Percentiles rank a stretch among this genome's conserved stretches.
These are phyloP conservation scores for Doryteuthis pealeii DNA, from an alignment of 1,140 invertebrate species.

Conservation along the genomic window DNA sequence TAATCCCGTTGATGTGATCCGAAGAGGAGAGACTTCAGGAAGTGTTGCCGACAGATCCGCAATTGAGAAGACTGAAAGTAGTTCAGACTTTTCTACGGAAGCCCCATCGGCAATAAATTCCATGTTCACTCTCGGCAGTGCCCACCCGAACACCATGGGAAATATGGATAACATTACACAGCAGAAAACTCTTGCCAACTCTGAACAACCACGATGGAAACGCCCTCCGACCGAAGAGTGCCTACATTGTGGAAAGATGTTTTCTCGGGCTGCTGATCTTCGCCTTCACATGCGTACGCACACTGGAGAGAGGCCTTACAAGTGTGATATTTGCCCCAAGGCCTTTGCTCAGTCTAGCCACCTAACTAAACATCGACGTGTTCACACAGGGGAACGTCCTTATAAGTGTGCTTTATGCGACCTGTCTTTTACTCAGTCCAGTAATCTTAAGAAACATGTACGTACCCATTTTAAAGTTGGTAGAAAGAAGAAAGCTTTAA, in stretches of 20 bases:
- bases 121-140: no score
- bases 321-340: not conserved
- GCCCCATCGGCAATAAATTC: no score
- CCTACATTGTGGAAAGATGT: not conserved
- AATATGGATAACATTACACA: no score
- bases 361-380: constrained; percentile 33
- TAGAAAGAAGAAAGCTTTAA: not conserved
- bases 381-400: constrained; percentile 36
- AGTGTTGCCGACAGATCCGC: no score
- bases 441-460: constrained; percentile 33
- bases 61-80: no score
- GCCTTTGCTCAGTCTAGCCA: constrained; percentile 10
- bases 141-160: no score
- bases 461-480: constrained; percentile 61
- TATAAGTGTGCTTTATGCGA: constrained; percentile 33
- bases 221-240: constrained; percentile 21
- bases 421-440: constrained; percentile 58
- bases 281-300: not conserved
- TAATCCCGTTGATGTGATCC: no score
- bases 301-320: not conserved
- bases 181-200: no score
- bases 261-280: not conserved
- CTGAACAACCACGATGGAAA: constrained; percentile 24
- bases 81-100: no score
- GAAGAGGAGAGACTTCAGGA: no score